Percentiles rank a stretch among this genome's conserved stretches.
phyloP scores from a whole-genome alignment of 2,888 invertebrate species.

The Drosophila kanekoi region DNA sequence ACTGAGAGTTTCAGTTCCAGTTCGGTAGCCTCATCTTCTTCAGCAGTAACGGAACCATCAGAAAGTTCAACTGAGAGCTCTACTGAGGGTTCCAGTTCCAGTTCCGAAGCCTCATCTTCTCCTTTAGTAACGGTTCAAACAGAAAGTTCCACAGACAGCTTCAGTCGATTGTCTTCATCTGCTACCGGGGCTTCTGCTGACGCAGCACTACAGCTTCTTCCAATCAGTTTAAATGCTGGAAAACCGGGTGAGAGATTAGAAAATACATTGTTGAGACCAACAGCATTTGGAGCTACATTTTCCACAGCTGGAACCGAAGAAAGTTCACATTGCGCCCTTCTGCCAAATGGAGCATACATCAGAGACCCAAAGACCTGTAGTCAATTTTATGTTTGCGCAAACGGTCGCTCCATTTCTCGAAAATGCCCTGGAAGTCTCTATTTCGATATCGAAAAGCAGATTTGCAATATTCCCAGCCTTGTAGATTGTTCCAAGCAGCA shows the following conservation, averaged over 20 bases:
- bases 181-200: not conserved
- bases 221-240: not conserved
- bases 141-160: slow-evolving; percentile 12
- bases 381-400: slow-evolving; percentile 13
- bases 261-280: not conserved
- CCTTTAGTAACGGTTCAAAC: not conserved
- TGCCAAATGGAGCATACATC: slow-evolving; percentile 5
- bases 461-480: slow-evolving; percentile 5
- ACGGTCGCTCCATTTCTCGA: slow-evolving; percentile 2
- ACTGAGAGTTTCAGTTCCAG: no score
- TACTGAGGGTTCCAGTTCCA: slow-evolving; percentile 2
- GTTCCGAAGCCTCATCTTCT: not conserved
- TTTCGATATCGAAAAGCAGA: slow-evolving; percentile 7
- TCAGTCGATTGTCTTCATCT: slow-evolving; percentile 1
- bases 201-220: not conserved
- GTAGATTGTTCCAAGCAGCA: slow-evolving; percentile 8
- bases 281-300: not conserved
- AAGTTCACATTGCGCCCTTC: not conserved
- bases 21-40: no score
- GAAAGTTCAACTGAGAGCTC: slow-evolving; percentile 7
- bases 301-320: not conserved
- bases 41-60: not conserved
- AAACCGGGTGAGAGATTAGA: slow-evolving; percentile 1
- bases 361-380: slow-evolving; percentile 1
- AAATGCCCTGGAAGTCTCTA: slow-evolving; percentile 8